Evolutionary conservation across 1,140 invertebrate species (phyloP).

Genomic region (Brachystomella parvula): DNA sequence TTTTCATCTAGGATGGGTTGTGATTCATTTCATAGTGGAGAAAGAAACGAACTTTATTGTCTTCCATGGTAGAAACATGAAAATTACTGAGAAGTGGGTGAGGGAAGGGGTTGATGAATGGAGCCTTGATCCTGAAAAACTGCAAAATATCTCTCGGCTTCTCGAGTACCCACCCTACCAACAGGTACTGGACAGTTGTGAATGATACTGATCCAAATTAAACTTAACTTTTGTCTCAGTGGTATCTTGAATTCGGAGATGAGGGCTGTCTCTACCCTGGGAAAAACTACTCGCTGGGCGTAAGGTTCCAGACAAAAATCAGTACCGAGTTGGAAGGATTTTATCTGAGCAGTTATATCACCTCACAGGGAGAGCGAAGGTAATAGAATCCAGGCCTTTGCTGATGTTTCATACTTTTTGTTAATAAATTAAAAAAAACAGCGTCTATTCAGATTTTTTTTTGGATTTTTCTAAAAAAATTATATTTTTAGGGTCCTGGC

Average conservation of each 20-base stretch:
- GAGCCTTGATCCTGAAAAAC: slow-evolving; percentile 48
- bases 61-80: slow-evolving; percentile 80
- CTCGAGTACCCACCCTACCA: slow-evolving; percentile 73
- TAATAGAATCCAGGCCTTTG: slow-evolving; percentile 47
- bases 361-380: slow-evolving; percentile 65
- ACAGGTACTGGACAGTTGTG: slow-evolving; percentile 52
- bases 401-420: too few species aligned
- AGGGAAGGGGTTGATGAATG: slow-evolving; percentile 36
- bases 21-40: slow-evolving; percentile 53
- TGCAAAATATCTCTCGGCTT: slow-evolving; percentile 59
- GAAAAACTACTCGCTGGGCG: slow-evolving; percentile 71
- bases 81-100: slow-evolving; percentile 63
- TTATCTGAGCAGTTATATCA: slow-evolving; percentile 80
- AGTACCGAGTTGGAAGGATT: slow-evolving; percentile 78
- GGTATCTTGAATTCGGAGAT: slow-evolving; percentile 70
- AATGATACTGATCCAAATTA: too few species aligned
- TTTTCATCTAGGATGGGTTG: slow-evolving; percentile 45
- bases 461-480: background rate
- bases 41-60: slow-evolving; percentile 81
- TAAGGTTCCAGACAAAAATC: slow-evolving; percentile 72
- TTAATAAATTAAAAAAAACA: too few species aligned
- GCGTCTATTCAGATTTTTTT: too few species aligned
- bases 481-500: slow-evolving; percentile 64
- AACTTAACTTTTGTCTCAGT: slow-evolving; percentile 23
- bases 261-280: slow-evolving; percentile 50